Evolutionary conservation across 1,140 invertebrate genomes (phyloP).

Genomic region (Heliconius congener): DNA sequence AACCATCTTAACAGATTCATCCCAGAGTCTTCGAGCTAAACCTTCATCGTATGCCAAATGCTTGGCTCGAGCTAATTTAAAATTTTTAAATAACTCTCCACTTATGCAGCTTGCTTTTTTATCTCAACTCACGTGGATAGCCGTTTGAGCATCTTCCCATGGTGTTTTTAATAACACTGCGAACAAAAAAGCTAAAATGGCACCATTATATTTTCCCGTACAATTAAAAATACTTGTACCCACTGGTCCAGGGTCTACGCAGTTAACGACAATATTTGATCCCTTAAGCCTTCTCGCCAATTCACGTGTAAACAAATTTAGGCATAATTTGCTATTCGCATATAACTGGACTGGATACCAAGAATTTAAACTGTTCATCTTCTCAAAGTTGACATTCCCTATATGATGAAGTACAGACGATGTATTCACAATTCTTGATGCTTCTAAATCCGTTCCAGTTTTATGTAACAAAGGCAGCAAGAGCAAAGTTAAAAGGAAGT

Average conservation of each 20-base stretch:
- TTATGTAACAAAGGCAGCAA: slow-evolving; percentile 83
- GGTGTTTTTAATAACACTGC: slow-evolving; percentile 57
- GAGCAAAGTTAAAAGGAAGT: slow-evolving; percentile 87
- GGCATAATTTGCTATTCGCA: slow-evolving; percentile 86
- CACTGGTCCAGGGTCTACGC: slow-evolving; percentile 83
- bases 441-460: slow-evolving; percentile 58
- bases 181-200: slow-evolving; percentile 46
- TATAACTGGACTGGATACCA: slow-evolving; percentile 83
- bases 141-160: slow-evolving; percentile 65
- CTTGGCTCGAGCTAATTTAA: slow-evolving; percentile 38
- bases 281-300: slow-evolving; percentile 83
- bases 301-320: slow-evolving; percentile 85
- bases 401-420: slow-evolving; percentile 83
- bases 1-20: slow-evolving; percentile 50
- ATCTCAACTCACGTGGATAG: slow-evolving; percentile 56
- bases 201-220: slow-evolving; percentile 41
- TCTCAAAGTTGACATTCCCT: slow-evolving; percentile 83
- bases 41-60: slow-evolving; percentile 42
- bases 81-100: slow-evolving; percentile 69
- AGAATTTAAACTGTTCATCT: slow-evolving; percentile 83
- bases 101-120: slow-evolving; percentile 53
- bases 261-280: slow-evolving; percentile 81
- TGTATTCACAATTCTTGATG: slow-evolving; percentile 85
- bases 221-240: slow-evolving; percentile 79
- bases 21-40: slow-evolving; percentile 46